These are phyloP conservation scores for Caradrina clavipalpis DNA, from an alignment of 2,888 invertebrate genomes.

Conservation along the genomic window DNA sequence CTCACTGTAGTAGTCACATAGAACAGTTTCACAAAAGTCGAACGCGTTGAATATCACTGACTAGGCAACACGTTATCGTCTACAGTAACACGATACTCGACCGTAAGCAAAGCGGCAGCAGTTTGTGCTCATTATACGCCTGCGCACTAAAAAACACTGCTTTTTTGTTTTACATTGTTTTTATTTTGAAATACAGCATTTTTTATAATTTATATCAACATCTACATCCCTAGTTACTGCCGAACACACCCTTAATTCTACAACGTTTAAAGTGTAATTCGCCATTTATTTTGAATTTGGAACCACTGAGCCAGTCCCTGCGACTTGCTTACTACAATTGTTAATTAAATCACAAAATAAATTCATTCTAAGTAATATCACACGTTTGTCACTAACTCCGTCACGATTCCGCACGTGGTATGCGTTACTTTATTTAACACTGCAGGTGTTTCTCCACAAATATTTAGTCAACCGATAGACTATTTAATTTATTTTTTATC, in stretches of 20 bases:
- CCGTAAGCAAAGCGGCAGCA: conserved; percentile 78
- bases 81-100: conserved; percentile 72
- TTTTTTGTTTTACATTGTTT: conserved; percentile 42
- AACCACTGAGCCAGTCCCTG: conserved; percentile 4
- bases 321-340: conserved; percentile 18
- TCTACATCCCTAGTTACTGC: not conserved
- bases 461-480: conserved; percentile 28
- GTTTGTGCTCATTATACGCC: conserved; percentile 69
- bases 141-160: conserved; percentile 65
- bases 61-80: conserved; percentile 76
- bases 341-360: conserved; percentile 40
- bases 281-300: conserved; percentile 2
- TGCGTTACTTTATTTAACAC: conserved; percentile 43
- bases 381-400: conserved; percentile 45
- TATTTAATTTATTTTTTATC: conserved; percentile 54
- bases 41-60: conserved; percentile 63
- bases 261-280: not conserved
- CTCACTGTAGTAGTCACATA: conserved; percentile 32
- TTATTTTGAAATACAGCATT: conserved; percentile 34
- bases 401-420: conserved; percentile 57
- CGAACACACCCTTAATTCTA: conserved; percentile 6
- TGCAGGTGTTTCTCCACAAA: conserved; percentile 44
- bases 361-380: conserved; percentile 49
- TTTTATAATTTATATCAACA: not conserved
- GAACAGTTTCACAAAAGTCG: conserved; percentile 37